These are phyloP conservation scores for Poeciliopsis infans DNA, from an alignment of 2,797 vertebrate species.

Conservation along the genomic window DNA sequence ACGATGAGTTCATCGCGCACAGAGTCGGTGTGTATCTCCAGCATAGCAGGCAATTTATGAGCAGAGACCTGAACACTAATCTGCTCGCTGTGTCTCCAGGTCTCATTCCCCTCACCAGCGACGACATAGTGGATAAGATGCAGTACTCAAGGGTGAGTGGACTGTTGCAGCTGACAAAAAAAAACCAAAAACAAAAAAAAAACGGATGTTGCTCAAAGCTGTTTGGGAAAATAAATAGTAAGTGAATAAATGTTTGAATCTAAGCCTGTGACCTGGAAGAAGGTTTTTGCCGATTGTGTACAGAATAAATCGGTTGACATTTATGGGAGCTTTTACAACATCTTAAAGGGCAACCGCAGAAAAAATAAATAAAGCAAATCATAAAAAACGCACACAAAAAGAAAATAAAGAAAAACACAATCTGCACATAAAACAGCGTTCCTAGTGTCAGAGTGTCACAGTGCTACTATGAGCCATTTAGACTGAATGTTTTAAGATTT, in stretches of 20 bases:
- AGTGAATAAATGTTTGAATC: not conserved
- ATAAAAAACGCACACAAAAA: not conserved
- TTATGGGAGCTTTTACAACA: not conserved
- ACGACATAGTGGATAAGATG: conserved; percentile 98
- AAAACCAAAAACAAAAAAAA: too few species aligned
- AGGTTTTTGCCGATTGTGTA: not conserved
- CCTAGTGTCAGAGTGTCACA: not conserved
- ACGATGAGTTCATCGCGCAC: conserved; percentile 97
- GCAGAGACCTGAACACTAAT: not conserved
- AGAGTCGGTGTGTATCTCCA: conserved; percentile 87
- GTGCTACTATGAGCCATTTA: not conserved
- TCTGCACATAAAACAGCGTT: not conserved
- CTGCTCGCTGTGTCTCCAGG: conserved; percentile 74
- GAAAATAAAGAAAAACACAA: not conserved
- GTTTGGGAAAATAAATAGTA: not conserved
- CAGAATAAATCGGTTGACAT: not conserved
- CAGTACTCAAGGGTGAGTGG: conserved; percentile 92
- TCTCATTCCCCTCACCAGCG: conserved; percentile 95
- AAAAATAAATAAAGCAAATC: not conserved
- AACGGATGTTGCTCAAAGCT: not conserved
- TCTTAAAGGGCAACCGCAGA: not conserved
- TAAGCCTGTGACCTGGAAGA: not conserved
- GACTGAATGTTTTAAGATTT: not conserved
- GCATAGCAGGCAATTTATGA: not conserved
- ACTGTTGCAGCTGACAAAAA: not conserved